Conservation (phyloP, 2,797 vertebrate species). For the Petrocephalus schoutedeni region DNA sequence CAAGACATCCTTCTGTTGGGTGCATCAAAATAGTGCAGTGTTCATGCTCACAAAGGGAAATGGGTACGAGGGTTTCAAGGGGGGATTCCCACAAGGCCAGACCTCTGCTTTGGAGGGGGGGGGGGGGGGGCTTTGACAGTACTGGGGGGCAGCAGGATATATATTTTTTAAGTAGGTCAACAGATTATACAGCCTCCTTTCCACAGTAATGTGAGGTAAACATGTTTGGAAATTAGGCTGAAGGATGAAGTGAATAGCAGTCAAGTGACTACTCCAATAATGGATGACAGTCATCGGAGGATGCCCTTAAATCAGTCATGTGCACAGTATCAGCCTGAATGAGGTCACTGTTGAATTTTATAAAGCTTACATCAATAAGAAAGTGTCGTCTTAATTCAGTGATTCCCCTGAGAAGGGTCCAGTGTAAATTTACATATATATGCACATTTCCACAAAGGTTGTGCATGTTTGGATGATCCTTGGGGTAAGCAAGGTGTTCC, state of each 20-base stretch:
- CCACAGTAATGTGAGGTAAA: neutral
- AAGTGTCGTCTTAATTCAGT: neutral
- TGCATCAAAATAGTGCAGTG: neutral
- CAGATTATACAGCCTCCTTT: neutral
- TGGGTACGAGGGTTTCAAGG: neutral
- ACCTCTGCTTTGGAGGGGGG: neutral
- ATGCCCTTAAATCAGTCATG: neutral
- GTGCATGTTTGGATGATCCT: neutral
- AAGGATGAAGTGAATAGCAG: neutral
- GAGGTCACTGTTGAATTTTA: conserved; percentile 2
- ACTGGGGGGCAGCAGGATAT: neutral
- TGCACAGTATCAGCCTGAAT: conserved; percentile 1
- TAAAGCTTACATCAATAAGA: conserved; percentile 6
- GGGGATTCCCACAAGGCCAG: neutral
- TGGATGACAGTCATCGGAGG: neutral
- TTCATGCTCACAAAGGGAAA: neutral
- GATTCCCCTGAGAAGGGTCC: neutral
- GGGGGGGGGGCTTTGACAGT: neutral
- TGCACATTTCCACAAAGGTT: neutral
- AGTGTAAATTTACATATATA: neutral
- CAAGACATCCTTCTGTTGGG: neutral
- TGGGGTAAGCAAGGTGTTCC: neutral
- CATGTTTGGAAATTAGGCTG: neutral
- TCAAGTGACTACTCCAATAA: neutral
- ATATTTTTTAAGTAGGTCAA: neutral